Conservation (phyloP, 2,888 invertebrate species). For the Thecocarcelia acutangulata region DNA sequence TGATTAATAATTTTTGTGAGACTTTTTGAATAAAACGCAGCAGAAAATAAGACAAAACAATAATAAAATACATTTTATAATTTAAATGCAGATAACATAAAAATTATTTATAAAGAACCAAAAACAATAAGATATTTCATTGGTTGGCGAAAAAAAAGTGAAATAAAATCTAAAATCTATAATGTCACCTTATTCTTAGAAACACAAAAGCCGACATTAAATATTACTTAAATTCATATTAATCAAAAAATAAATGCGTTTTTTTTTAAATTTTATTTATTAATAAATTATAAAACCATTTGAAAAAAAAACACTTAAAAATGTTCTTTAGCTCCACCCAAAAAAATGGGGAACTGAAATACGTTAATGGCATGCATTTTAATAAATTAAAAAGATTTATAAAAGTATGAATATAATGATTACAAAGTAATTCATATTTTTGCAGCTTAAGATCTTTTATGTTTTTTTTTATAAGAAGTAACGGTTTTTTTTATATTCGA, state of each 20-base stretch:
- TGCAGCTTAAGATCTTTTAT: too few species aligned
- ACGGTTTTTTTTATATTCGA: too few species aligned
- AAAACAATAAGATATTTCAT: background rate
- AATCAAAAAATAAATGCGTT: slow-evolving; percentile 49
- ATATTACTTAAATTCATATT: slow-evolving; percentile 61
- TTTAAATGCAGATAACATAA: slow-evolving; percentile 61
- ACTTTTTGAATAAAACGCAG: slow-evolving; percentile 24
- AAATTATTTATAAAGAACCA: slow-evolving; percentile 40
- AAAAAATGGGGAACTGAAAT: background rate
- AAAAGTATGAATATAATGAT: too few species aligned
- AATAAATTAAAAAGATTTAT: too few species aligned
- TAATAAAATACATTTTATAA: slow-evolving; percentile 47
- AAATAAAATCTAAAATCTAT: slow-evolving; percentile 25
- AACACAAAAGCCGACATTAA: slow-evolving; percentile 60
- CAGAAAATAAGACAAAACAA: background rate
- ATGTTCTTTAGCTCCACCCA: slow-evolving; percentile 52
- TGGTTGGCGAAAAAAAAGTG: slow-evolving; percentile 13
- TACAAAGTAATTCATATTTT: too few species aligned
- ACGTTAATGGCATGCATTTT: too few species aligned
- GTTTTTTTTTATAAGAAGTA: too few species aligned
- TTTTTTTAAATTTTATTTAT: background rate
- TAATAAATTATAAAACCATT: slow-evolving; percentile 10
- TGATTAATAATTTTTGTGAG: slow-evolving; percentile 56
- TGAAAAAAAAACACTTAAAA: background rate
- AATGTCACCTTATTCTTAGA: slow-evolving; percentile 54